Evolutionary conservation across 2,113 vertebrate species (phyloP).

Genomic region (Lamprologus sp.): DNA sequence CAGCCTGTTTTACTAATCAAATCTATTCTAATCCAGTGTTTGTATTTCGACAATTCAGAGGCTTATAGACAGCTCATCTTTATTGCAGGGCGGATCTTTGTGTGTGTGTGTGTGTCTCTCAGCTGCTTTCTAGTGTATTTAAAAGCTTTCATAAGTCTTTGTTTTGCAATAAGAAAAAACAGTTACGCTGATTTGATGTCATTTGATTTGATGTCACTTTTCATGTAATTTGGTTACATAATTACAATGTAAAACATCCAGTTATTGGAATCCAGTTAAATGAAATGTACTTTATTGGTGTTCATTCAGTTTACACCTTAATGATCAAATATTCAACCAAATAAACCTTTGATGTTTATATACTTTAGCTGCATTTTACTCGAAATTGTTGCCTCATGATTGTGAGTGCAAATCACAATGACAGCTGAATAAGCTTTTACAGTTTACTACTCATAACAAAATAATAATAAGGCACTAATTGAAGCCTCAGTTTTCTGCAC

Average conservation of each 20-base stretch:
- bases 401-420: neutral
- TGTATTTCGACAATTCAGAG: neutral
- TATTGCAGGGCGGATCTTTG: neutral
- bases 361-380: neutral
- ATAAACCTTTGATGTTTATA: neutral
- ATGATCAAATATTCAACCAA: neutral
- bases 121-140: neutral
- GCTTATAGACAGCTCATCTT: neutral
- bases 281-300: neutral
- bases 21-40: neutral
- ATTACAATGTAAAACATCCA: neutral
- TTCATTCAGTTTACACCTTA: neutral
- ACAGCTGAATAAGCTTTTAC: neutral
- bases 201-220: neutral
- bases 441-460: neutral
- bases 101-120: neutral
- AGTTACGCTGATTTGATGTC: neutral
- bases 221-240: neutral
- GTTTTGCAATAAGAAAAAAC: neutral
- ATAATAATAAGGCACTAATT: neutral
- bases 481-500: neutral
- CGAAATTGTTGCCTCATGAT: neutral
- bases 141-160: neutral
- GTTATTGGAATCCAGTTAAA: neutral
- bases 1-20: neutral